Evolutionary conservation across 2,888 invertebrate genomes (phyloP).

Genomic region (Formica aserva): DNA sequence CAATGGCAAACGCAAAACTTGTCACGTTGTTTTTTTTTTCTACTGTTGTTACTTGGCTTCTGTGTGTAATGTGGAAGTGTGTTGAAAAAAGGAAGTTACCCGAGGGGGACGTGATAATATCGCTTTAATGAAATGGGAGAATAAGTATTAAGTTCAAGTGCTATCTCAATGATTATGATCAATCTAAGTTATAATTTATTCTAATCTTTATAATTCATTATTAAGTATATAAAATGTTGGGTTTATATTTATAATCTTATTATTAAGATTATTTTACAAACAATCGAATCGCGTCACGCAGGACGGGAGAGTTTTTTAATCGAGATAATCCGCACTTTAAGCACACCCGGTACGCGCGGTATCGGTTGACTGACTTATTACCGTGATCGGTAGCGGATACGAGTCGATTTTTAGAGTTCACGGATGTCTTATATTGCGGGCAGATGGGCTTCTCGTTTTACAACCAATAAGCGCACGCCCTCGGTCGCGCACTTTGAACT

Average conservation of each 20-base stretch:
- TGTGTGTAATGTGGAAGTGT: neutral
- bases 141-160: neutral
- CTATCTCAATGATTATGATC: neutral
- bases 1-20: neutral
- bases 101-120: neutral
- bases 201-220: neutral
- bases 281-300: no score
- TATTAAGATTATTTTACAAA: neutral
- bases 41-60: neutral
- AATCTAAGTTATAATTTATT: neutral
- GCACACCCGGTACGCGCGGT: neutral
- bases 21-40: slow-evolving; percentile 6
- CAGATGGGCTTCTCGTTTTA: slow-evolving; percentile 80
- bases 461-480: slow-evolving; percentile 78
- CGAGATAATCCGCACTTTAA: slow-evolving; percentile 2
- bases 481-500: slow-evolving; percentile 40
- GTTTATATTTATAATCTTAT: neutral
- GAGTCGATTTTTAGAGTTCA: slow-evolving; percentile 79
- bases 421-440: slow-evolving; percentile 76
- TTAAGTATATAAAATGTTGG: neutral
- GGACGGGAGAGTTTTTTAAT: neutral
- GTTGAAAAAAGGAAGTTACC: neutral
- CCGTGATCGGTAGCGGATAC: slow-evolving; percentile 62
- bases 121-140: slow-evolving; percentile 7
- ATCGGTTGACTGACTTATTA: slow-evolving; percentile 72